These are phyloP conservation scores for Hydra vulgaris DNA, from an alignment of 30 jellyfish, hydroid and myxozoan genomes.

Conservation along the genomic window DNA sequence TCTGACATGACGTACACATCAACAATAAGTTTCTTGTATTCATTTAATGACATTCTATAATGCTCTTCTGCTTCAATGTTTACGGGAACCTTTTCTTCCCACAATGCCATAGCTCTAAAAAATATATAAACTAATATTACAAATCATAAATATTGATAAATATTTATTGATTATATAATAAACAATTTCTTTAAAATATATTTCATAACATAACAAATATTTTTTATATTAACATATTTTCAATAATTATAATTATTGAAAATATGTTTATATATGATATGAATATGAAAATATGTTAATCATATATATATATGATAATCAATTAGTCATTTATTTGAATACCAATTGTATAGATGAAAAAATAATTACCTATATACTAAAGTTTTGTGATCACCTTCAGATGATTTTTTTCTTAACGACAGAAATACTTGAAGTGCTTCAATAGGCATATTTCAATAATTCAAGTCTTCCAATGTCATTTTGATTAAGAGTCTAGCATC, in stretches of 20 bases:
- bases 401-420: neutral
- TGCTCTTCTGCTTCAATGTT: slow-evolving; percentile 4
- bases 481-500: neutral
- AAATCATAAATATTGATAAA: neutral
- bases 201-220: neutral
- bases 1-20: too few species aligned
- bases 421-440: neutral
- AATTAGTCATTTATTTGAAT: neutral
- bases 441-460: neutral
- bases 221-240: neutral
- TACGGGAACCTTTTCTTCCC: slow-evolving; percentile 10
- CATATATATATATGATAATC: neutral
- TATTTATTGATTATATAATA: neutral
- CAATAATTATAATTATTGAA: too few species aligned
- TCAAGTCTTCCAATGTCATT: neutral
- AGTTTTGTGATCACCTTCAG: neutral
- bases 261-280: too few species aligned
- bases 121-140: neutral
- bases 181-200: neutral
- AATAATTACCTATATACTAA: neutral
- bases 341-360: neutral
- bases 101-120: slow-evolving; percentile 4
- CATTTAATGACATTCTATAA: neutral
- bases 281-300: too few species aligned
- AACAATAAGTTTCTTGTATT: slow-evolving; percentile 12